A percentile compares a stretch with the other conserved stretches of the same genome.
phyloP scores from a whole-genome alignment of 2,888 invertebrate genomes.

The Zaprionus lineosus region DNA sequence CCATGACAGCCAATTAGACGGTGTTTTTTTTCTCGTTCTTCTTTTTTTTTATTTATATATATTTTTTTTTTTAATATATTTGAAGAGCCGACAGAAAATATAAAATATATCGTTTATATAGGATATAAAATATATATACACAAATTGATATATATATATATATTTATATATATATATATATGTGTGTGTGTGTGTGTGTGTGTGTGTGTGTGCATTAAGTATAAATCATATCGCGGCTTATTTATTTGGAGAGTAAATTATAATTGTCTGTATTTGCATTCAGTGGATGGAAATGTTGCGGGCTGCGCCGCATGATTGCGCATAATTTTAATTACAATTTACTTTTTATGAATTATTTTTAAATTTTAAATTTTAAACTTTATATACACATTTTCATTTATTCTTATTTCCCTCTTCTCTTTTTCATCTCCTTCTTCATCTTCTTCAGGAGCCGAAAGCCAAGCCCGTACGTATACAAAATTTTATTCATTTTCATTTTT shows the following conservation, averaged over 20 bases:
- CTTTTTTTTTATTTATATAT: conserved; percentile 22
- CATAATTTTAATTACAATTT: conserved; percentile 19
- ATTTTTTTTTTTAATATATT: no score
- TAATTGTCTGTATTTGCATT: background rate
- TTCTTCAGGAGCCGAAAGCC: conserved; percentile 80
- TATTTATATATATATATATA: background rate
- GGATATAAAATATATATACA: background rate
- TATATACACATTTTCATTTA: no score
- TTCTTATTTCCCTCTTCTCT: conserved; percentile 21
- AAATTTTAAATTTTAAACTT: no score
- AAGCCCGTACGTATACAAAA: conserved; percentile 78
- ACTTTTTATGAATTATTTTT: conserved; percentile 19
- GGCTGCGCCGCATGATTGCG: no score
- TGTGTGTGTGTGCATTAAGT: no score
- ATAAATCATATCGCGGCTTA: no score
- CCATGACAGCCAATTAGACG: conserved; percentile 54
- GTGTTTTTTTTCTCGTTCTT: no score
- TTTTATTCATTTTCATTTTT: conserved; percentile 20
- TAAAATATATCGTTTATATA: no score
- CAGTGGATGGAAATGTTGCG: background rate
- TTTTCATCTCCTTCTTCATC: conserved; percentile 33
- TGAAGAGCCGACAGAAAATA: no score
- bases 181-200: no score
- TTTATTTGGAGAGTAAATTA: no score
- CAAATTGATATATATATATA: conserved; percentile 1